Evolutionary conservation across 2,797 vertebrate genomes (phyloP).

Genomic region (Catharus ustulatus): DNA sequence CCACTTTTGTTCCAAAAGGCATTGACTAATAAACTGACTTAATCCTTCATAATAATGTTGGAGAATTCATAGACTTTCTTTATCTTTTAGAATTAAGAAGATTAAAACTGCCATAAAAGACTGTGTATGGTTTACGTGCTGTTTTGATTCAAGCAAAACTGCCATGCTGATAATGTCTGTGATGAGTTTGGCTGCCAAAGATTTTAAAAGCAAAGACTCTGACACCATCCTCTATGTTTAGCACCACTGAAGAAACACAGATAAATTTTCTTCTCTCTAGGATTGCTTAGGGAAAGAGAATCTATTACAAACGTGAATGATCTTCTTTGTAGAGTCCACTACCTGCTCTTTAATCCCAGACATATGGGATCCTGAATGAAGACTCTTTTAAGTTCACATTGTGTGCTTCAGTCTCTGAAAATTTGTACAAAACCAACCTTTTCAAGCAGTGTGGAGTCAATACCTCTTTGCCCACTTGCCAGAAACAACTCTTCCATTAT

Average conservation of each 20-base stretch:
- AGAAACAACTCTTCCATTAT: not conserved
- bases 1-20: not conserved
- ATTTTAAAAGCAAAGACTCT: not conserved
- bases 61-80: not conserved
- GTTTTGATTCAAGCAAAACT: not conserved
- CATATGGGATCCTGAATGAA: not conserved
- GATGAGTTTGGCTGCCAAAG: not conserved
- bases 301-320: not conserved
- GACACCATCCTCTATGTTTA: not conserved
- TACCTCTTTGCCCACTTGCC: not conserved
- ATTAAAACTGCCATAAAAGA: not conserved
- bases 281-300: not conserved
- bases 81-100: not conserved
- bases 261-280: not conserved
- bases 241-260: not conserved
- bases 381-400: not conserved
- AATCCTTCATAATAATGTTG: not conserved
- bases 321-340: not conserved
- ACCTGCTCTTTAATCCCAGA: not conserved
- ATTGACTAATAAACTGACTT: not conserved
- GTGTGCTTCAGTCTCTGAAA: not conserved
- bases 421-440: not conserved
- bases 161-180: not conserved
- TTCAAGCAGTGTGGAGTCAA: not conserved
- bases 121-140: not conserved